These are phyloP conservation scores for Harpalus rufipes DNA, from an alignment of 2,888 invertebrate genomes.

Conservation along the genomic window DNA sequence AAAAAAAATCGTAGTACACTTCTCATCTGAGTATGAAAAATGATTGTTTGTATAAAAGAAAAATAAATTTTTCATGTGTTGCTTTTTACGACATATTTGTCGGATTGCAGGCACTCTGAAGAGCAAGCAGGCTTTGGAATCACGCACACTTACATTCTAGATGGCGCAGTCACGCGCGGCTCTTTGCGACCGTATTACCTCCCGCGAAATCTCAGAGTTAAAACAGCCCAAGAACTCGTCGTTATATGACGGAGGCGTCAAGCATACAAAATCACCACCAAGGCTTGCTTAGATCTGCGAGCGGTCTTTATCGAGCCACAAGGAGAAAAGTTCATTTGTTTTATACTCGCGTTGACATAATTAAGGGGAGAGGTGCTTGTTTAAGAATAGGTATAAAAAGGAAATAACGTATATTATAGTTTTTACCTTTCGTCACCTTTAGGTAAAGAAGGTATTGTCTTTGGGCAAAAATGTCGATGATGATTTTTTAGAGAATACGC, in stretches of 20 bases:
- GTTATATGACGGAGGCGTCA: slow-evolving; percentile 37
- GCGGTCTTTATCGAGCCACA: neutral
- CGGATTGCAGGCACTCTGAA: neutral
- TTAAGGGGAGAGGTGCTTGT: neutral
- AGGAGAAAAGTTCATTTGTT: neutral
- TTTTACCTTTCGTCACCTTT: neutral
- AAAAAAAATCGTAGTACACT: neutral
- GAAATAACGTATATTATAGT: neutral
- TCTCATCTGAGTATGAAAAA: neutral
- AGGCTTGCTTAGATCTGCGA: neutral
- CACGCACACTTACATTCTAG: slow-evolving; percentile 16
- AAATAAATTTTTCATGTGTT: neutral
- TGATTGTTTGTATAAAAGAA: slow-evolving; percentile 6
- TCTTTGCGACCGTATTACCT: slow-evolving; percentile 17
- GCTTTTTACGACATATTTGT: neutral
- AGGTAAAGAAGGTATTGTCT: no score
- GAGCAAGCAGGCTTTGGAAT: neutral
- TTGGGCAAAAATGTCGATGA: no score
- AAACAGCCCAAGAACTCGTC: slow-evolving; percentile 37
- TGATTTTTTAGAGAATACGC: no score
- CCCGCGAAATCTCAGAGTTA: slow-evolving; percentile 30
- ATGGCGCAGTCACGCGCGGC: slow-evolving; percentile 24
- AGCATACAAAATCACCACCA: slow-evolving; percentile 26
- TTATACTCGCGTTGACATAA: neutral
- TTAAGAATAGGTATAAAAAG: neutral